Base-by-base conservation (phyloP, 2,113 vertebrate genomes). In the Pseudorasbora parva region DNA sequence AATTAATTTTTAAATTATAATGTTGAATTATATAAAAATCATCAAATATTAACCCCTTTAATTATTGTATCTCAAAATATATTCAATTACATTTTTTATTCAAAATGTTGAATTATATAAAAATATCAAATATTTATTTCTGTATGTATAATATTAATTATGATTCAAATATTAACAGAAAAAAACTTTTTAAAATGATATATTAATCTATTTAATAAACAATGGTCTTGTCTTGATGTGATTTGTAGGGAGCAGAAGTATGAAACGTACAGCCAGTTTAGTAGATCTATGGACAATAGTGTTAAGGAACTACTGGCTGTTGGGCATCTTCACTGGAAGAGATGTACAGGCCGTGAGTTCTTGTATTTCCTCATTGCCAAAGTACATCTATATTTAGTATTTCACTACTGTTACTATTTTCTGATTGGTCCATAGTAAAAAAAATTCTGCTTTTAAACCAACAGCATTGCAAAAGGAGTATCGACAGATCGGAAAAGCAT, bases 281-380 rank as follows among this genome's bases (percentile, higher is more conserved):
- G 95, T 82, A 96, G 91, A 92, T 89, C 96, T 81, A 97, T 97
- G 96, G 96, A 96, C 49, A 96, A 97, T 25, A 94, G 95, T 3
- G 95, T 96, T 72, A 96, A 95, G 89, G 95, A 96, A 84, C 91
- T 97, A 80, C 91, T 96, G 82, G 95, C 93, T 0, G 95, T 97
- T 87, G 95, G 96, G 10, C 94, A 97, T 81, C 95, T 96, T 88
- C 96, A 97, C 89, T 97, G 96, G 96, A 97, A 97, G 84, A 94
- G 95, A 47, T 97, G 96, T 90, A 96, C 95, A 33, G 95, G 95
- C 43, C 94, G 96, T 97, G 88, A 91, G 96, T 95, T 47, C 17
- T 23, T 21, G 37, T 56, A 59, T 33, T 25, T 81, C n/a, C 45
- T 51, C 8, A 30, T 43, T 2, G 37, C 17, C n/a, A 14, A 5